phyloP scores from a whole-genome alignment of 2,888 invertebrate species.

The Leucania comma region DNA sequence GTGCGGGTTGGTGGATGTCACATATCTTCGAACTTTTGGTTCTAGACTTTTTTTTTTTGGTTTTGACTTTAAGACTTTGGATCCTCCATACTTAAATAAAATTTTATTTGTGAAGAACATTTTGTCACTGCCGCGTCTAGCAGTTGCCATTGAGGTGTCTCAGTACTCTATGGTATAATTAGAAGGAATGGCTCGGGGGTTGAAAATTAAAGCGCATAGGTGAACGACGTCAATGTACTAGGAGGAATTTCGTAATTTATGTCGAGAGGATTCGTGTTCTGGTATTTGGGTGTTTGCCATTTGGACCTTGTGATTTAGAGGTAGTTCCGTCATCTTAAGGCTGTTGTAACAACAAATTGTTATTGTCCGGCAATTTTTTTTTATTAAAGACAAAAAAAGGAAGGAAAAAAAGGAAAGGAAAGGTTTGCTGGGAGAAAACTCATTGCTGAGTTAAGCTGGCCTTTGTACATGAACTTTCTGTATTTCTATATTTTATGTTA shows the following conservation, averaged over 20 bases:
- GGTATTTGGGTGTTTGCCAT: slow-evolving; percentile 24
- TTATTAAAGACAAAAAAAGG: no score
- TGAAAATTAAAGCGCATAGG: slow-evolving; percentile 62
- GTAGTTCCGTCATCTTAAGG: neutral
- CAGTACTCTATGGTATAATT: slow-evolving; percentile 49
- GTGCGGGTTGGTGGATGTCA: no score
- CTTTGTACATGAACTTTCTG: no score
- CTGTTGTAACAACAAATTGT: neutral
- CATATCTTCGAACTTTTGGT: no score
- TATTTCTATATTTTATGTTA: no score
- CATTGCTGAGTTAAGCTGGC: no score
- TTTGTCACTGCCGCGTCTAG: neutral
- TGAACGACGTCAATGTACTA: slow-evolving; percentile 43
- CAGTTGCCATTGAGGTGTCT: neutral
- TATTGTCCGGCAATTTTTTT: neutral
- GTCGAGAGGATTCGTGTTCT: slow-evolving; percentile 18
- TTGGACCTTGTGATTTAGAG: slow-evolving; percentile 12
- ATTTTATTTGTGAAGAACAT: neutral
- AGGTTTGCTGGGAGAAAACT: no score
- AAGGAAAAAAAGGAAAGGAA: no score
- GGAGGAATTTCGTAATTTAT: slow-evolving; percentile 51
- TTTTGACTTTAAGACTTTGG: no score
- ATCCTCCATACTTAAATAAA: no score
- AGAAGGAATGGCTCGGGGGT: slow-evolving; percentile 59
- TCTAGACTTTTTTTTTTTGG: no score